phyloP scores from a whole-genome alignment of 2,113 vertebrate genomes.

The Cavia aperea region DNA sequence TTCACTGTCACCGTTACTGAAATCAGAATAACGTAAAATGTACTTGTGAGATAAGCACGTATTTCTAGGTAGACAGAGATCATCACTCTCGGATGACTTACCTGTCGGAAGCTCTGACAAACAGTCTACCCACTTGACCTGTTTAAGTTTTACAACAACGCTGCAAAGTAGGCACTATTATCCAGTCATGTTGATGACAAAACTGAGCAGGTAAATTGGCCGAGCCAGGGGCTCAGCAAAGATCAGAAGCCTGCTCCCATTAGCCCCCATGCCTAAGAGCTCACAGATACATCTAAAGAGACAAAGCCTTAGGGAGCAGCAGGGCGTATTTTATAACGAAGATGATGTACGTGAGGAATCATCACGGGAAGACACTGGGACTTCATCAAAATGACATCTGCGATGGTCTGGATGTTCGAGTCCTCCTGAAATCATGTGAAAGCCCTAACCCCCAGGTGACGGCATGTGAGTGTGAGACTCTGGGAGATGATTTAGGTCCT shows the following conservation, averaged over 20 bases:
- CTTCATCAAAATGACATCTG: neutral
- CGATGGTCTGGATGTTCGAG: neutral
- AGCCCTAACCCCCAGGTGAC: neutral
- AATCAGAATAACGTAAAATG: constrained; percentile 49
- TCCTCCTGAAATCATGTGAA: neutral
- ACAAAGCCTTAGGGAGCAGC: neutral
- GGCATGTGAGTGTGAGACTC: neutral
- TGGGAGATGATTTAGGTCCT: neutral
- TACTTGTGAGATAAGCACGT: constrained; percentile 6
- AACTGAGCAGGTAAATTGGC: neutral
- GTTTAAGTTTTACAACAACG: neutral
- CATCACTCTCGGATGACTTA: neutral
- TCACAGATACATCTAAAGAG: neutral
- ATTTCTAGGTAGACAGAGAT: neutral
- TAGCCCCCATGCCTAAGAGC: neutral
- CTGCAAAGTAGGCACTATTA: neutral
- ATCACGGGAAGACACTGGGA: neutral
- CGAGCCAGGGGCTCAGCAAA: neutral
- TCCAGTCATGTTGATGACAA: neutral
- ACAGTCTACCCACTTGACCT: constrained; percentile 16
- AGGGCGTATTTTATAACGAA: neutral
- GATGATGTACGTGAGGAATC: neutral
- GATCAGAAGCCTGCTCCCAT: neutral
- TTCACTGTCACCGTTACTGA: constrained; percentile 67
- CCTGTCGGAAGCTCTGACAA: neutral